Base-by-base conservation (phyloP, 2,888 invertebrate genomes). In the Gandaritis pyraliata region DNA sequence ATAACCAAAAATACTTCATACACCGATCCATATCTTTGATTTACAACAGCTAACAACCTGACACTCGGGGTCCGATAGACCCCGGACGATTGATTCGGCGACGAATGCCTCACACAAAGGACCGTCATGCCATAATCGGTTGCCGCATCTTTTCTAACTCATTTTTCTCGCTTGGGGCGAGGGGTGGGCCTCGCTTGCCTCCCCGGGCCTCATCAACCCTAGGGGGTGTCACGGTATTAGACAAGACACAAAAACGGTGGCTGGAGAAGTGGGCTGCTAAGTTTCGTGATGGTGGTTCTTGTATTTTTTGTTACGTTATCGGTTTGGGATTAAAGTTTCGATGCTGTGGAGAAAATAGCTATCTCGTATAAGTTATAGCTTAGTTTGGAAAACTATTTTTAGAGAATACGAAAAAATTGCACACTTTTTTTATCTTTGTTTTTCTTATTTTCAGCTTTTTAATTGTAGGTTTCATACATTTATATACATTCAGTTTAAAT, bases 101-200 rank as follows among this genome's bases (percentile, higher is more conserved):
- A 85, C 86, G 85, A 87, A 87, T 86, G 86, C 83, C 80, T 80
- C 82, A 74, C 81, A 88, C 88, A 90, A 89, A 89, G 86, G 85
- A 77, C 77, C 80, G 86, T 84, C 86, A 86, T 85, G 86, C 87
- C 83, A 90, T 90, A 90, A 90, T 90, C 90, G 90, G 82, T 79
- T 81, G 84, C 85, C 90, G 88, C 92, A 92, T 92, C 92, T 92
- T 90, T 91, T 89, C 91, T 92, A 91, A 91, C 92, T 92, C 92
- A 92, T 92, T 92, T 92, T 92, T 92, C 92, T 92, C 88, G 88
- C 86, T 84, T 74, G 84, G 83, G 85, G 87, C 71, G 65, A 74
- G 66, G 68, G 78, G 75, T 69, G 71, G 72, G 29, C 50, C 70
- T 3, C 16, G 15, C 33, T 48, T 78, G 85, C 57, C 48, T 53